Percentiles rank a stretch among this genome's conserved stretches.
These are phyloP conservation scores for Vidua chalybeata DNA, from an alignment of 2,113 vertebrate genomes.

Conservation along the genomic window DNA sequence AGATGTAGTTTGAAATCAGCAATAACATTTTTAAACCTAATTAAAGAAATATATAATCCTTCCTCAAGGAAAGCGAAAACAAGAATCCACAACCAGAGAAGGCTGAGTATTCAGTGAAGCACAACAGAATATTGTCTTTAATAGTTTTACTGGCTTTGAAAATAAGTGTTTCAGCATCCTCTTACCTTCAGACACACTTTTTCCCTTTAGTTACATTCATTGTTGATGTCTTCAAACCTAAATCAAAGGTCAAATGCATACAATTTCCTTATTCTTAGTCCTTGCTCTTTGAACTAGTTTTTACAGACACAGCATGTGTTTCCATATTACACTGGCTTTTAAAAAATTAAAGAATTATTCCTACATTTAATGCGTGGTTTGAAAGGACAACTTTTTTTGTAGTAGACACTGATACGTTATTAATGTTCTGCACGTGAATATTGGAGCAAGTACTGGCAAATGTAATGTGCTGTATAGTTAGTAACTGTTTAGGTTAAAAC, in stretches of 20 bases:
- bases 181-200: not conserved
- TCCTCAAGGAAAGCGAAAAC: not conserved
- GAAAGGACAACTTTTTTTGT: conserved; percentile 1
- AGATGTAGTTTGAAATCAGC: not conserved
- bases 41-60: conserved; percentile 29
- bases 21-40: not conserved
- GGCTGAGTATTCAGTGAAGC: not conserved
- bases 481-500: conserved; percentile 1
- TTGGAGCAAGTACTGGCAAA: not conserved
- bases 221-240: not conserved
- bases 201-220: not conserved
- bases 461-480: conserved; percentile 18
- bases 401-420: conserved; percentile 35
- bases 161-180: not conserved
- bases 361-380: not conserved
- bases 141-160: not conserved
- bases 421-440: conserved; percentile 7
- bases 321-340: not conserved
- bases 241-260: not conserved
- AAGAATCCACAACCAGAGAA: not conserved
- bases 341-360: not conserved
- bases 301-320: not conserved
- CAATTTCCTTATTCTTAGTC: not conserved
- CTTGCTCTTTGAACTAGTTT: not conserved
- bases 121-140: not conserved